Base-by-base conservation (phyloP, 2,113 vertebrate genomes). In the Parus major region DNA sequence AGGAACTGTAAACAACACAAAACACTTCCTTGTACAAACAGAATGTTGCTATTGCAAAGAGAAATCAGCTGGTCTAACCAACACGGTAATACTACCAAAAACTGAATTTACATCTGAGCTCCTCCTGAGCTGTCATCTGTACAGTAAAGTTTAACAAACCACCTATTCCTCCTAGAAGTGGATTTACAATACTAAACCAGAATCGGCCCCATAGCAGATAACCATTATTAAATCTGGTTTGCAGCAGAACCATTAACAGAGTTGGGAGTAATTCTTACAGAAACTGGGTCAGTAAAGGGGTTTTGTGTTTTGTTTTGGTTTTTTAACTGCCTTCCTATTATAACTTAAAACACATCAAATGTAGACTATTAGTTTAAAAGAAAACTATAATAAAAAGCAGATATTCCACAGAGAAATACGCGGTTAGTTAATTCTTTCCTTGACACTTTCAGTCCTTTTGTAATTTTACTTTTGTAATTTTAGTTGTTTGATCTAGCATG, bases 91-190 rank as follows among this genome's bases (percentile, higher is more conserved):
- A 89, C 60, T 77, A 97, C 69, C 83, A 24, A 96, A 97, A 95
- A 98, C 96, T 97, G 77, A 90, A 92, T 97, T 97, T 95, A 86
- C 47, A 94, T 83, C 91, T 86, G 69, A 95, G 88, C 82, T 87
- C 87, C 95, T 93, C 87, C 91, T n/a, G n/a, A 92, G 86, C 56
- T 88, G 92, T 97, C 98, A 98, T 97, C 97, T 98, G 97, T 96
- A 98, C 95, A 97, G 92, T 97, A 98, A 96, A 97, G 93, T 94
- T 97, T 97, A 97, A 98, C 87, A 98, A 98, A 98, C 93, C 82
- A 90, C 83, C 96, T 93, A 95, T 68, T 95, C 73, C 56, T 92
- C 39, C 42, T 71, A 95, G 93, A 68, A 95, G 52, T 50, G 35
- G 49, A 85, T 35, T 82, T 76, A 95, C 64, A 97, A 93, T 69